Percentiles rank a stretch among this genome's conserved stretches.
phyloP scores from a whole-genome alignment of 2,888 invertebrate genomes.

The Leptinotarsa tumamoca region DNA sequence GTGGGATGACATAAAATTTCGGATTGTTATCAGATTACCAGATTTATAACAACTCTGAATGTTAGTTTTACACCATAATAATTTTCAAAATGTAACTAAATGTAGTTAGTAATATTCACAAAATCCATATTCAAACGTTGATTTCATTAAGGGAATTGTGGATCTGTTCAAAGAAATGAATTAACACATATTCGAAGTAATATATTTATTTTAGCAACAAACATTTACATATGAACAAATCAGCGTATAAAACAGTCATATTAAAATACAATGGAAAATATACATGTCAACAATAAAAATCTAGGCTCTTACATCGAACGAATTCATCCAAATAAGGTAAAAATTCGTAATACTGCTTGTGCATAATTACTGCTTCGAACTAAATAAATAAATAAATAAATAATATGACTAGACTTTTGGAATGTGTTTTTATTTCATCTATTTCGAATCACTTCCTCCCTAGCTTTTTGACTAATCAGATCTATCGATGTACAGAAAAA shows the following conservation, averaged over 20 bases:
- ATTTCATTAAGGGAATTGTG: too few species aligned
- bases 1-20: too few species aligned
- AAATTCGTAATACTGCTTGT: slow-evolving; percentile 38
- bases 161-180: not conserved
- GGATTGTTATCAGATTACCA: too few species aligned
- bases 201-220: slow-evolving; percentile 47
- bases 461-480: slow-evolving; percentile 32
- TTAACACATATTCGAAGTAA: slow-evolving; percentile 28
- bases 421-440: slow-evolving; percentile 29
- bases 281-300: slow-evolving; percentile 33
- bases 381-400: slow-evolving; percentile 42
- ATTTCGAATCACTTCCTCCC: slow-evolving; percentile 24
- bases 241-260: slow-evolving; percentile 42
- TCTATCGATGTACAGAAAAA: slow-evolving; percentile 28
- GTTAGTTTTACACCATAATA: too few species aligned
- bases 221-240: slow-evolving; percentile 42
- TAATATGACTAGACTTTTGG: slow-evolving; percentile 42
- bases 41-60: too few species aligned
- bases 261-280: slow-evolving; percentile 35
- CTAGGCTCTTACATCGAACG: slow-evolving; percentile 28
- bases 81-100: too few species aligned
- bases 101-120: too few species aligned
- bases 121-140: too few species aligned
- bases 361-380: slow-evolving; percentile 31
- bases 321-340: slow-evolving; percentile 38